phyloP scores from a whole-genome alignment of 2,113 vertebrate genomes.

The Otus sunia region DNA sequence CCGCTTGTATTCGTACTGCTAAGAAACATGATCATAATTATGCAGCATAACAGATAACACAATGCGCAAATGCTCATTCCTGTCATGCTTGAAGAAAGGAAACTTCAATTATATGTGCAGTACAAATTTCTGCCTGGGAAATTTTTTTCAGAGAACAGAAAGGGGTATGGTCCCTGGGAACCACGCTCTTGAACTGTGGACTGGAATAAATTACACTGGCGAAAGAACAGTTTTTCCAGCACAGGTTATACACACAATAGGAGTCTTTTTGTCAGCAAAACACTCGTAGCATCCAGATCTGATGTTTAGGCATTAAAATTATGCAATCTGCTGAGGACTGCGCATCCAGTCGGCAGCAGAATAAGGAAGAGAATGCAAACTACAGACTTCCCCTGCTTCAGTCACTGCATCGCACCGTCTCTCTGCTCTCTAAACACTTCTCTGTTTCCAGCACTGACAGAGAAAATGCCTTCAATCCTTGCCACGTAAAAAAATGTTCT shows the following conservation, averaged over 20 bases:
- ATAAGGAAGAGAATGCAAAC: neutral
- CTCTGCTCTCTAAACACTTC: neutral
- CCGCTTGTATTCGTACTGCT: neutral
- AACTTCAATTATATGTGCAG: neutral
- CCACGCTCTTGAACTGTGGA: neutral
- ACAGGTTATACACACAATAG: neutral
- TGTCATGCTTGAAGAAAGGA: neutral
- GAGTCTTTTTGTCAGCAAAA: neutral
- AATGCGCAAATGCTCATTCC: accelerated
- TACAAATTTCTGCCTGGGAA: neutral
- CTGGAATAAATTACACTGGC: neutral
- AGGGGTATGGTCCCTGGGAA: neutral
- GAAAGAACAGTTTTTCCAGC: neutral
- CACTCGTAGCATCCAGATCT: neutral
- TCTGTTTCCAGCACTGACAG: neutral
- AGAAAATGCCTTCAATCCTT: neutral
- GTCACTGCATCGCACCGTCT: accelerated
- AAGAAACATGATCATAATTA: neutral
- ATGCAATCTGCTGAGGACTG: neutral
- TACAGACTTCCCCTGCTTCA: neutral
- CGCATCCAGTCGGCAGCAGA: neutral
- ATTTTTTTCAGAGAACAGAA: neutral
- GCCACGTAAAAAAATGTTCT: neutral
- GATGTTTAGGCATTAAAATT: neutral
- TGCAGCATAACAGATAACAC: neutral